Evolutionary conservation across 37 sponge, comb jelly and placozoan species (phyloP), one percentile per base, ranked within the genome.

Genomic region (Ianthella basta): DNA sequence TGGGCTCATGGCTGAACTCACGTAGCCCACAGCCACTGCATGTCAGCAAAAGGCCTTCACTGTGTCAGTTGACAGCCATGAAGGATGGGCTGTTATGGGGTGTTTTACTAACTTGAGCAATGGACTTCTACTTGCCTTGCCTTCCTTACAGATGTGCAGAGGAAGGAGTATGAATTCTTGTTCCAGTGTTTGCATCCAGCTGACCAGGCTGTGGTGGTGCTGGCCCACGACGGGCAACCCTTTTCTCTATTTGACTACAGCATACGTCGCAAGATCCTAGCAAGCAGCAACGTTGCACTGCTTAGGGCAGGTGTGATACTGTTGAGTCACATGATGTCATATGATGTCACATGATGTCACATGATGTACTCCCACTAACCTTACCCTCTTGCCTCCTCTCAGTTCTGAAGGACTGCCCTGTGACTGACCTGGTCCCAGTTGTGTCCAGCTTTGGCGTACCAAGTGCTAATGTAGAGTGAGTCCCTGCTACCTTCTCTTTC

Each of bases 391-490:
- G 10, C 14, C 27, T 27, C 63, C 15, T 4, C 23, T 10, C 6
- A 75, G 78, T 25, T 41, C 78, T 75, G 21, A 19, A n/a, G 44
- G 44, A 50, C 39, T 40, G 78, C 54, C 21, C 78, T 38, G 37
- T 41, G n/a, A 41, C n/a, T 12, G 78, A 75, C 39, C 54, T 75
- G 33, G 54, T 75, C 37, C 38, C 37, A 21, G 40, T 44, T 36
- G 24, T 41, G 53, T 4, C 37, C 44, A 40, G 25, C 32, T 75
- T 53, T 75, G 78, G 78, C 12, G 54, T 75, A 36, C 78, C 78
- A 24, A 75, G n/a, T 19, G n/a, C 54, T 3, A 75, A 12, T 18
- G 40, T 75, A 12, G n/a, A 41, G 78, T 75, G 53, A 35, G 72
- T 35, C 5, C 63, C 10, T n/a, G n/a, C n/a, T n/a, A n/a, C n/a